phyloP scores from a whole-genome alignment of 1,140 invertebrate genomes.

The Drosophila athabasca region DNA sequence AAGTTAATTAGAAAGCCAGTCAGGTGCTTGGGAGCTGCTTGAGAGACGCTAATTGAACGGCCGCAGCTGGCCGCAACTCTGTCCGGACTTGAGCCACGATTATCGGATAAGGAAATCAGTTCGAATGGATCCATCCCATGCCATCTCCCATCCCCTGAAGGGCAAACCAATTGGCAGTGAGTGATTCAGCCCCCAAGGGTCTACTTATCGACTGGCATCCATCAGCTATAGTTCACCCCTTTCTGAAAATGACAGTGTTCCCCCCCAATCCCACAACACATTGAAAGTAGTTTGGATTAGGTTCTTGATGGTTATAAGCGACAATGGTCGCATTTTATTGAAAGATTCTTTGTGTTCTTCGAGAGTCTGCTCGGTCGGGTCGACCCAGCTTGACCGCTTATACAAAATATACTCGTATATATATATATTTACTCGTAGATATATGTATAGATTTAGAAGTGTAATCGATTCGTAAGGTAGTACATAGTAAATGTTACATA shows the following conservation, averaged over 20 bases:
- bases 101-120: conserved; percentile 22
- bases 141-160: background rate
- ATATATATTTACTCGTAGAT: conserved; percentile 46
- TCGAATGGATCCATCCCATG: background rate
- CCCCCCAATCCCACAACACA: conserved; percentile 15
- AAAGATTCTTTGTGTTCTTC: conserved; percentile 68
- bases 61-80: conserved; percentile 22
- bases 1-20: conserved; percentile 63
- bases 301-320: conserved; percentile 78
- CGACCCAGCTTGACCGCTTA: conserved; percentile 56
- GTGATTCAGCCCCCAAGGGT: conserved; percentile 24
- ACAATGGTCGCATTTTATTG: conserved; percentile 81
- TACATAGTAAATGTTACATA: conserved; percentile 76
- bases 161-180: conserved; percentile 4
- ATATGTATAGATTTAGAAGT: conserved; percentile 66
- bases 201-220: conserved; percentile 39
- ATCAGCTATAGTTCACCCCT: conserved; percentile 8
- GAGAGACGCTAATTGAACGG: conserved; percentile 61
- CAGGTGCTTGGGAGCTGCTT: conserved; percentile 51
- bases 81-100: conserved; percentile 30
- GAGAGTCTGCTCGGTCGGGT: conserved; percentile 55
- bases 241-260: background rate
- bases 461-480: conserved; percentile 68
- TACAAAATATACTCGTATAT: conserved; percentile 69
- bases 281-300: conserved; percentile 2